Base-by-base conservation (phyloP, 2,113 vertebrate genomes). In the Bubo bubo region DNA sequence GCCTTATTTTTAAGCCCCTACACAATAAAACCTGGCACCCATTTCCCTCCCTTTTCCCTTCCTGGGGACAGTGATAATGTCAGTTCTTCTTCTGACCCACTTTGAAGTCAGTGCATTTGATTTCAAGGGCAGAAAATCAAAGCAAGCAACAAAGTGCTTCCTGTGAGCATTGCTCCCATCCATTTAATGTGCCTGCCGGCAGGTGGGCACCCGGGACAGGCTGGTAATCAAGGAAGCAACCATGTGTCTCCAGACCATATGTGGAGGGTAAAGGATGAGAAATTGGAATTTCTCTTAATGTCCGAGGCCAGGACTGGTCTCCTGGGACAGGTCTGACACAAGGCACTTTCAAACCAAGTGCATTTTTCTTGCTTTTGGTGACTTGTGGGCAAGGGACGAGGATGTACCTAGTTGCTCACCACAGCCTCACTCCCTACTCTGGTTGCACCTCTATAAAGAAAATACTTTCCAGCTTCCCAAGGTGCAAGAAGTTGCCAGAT, bases 91-190 rank as follows among this genome's bases (percentile, higher is more conserved):
- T 34, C 68, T 68, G 59, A 70, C 84, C 86, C 70, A 8, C 88
- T 96, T 11, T 79, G 96, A 93, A 95, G 50, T 35, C 79, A 12
- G 27, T 19, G 19, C 4, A 24, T 64, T 90, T 53, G 56, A 79
- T 94, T 95, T 88, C 75, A 96, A 95, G 90, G 96, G 92, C 73
- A 95, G 95, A 20, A 71, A 71, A 88, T 47, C 22, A 55, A 92
- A 94, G 94, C 3, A 13, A 81, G 77, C 62, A 49, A 58, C 70
- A 80, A 26, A 77, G 91, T 2, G 0, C 71, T 30, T 47, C 67
- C 77, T 32, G 50, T 0, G 1, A 68, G 62, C 23, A 5, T 28
- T 5, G 28, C 79, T 90, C 21, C 79, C 92, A 79, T 73, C 55
- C 83, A 22, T 79, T 72, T 52, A 14, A 9, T 3, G 8, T 3